phyloP scores from a whole-genome alignment of 1,140 invertebrate species.

The Triops longicaudatus region DNA sequence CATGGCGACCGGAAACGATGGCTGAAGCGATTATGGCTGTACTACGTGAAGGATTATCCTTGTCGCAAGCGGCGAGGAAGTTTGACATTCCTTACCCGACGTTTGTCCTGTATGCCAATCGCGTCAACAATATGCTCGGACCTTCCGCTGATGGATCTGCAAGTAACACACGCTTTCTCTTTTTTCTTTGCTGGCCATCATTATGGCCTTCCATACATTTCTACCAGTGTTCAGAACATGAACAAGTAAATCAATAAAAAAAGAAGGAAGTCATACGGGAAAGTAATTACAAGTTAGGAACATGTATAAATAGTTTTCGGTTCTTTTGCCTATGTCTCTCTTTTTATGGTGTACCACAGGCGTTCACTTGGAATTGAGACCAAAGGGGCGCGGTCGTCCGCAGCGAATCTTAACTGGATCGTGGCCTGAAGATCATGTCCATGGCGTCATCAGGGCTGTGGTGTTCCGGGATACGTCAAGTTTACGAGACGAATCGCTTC shows the following conservation, averaged over 20 bases:
- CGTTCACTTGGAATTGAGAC: slow-evolving; percentile 59
- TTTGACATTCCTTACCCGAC: slow-evolving; percentile 90
- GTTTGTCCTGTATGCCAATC: slow-evolving; percentile 85
- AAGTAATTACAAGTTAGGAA: not conserved
- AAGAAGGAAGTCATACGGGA: not conserved
- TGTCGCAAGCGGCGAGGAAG: slow-evolving; percentile 80
- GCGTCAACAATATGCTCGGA: slow-evolving; percentile 86
- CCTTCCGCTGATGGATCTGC: slow-evolving; percentile 76
- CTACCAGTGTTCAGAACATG: not conserved
- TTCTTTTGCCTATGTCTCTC: not conserved
- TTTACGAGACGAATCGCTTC: slow-evolving; percentile 10
- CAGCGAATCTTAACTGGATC: slow-evolving; percentile 79
- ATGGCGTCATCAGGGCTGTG: slow-evolving; percentile 78
- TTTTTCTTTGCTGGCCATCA: not conserved
- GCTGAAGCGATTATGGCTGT: slow-evolving; percentile 86
- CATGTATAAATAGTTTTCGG: too few species aligned
- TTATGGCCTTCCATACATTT: slow-evolving; percentile 16
- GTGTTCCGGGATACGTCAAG: slow-evolving; percentile 69
- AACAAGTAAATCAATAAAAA: slow-evolving; percentile 6
- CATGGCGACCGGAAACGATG: slow-evolving; percentile 88
- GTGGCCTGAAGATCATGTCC: slow-evolving; percentile 86
- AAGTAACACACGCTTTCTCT: slow-evolving; percentile 46
- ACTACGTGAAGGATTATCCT: slow-evolving; percentile 74
- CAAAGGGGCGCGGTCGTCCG: slow-evolving; percentile 77
- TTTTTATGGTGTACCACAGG: not conserved